These are phyloP conservation scores for Mus caroli DNA, from an alignment of 2,797 vertebrate genomes.

Conservation along the genomic window DNA sequence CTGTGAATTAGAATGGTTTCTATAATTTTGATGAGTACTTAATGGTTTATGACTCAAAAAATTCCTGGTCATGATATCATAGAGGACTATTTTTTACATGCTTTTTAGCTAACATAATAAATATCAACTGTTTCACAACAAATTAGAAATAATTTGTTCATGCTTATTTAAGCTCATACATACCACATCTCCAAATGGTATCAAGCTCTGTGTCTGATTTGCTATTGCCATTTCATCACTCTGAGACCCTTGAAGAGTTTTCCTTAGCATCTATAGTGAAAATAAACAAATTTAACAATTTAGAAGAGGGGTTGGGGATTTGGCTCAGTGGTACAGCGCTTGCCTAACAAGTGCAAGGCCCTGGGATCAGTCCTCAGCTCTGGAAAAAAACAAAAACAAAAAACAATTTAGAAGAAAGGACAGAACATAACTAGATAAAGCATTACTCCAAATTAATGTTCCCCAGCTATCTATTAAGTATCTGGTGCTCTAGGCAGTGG, in stretches of 20 bases:
- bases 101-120: conserved; percentile 39
- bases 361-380: too few species aligned
- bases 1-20: conserved; percentile 59
- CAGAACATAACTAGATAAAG: conserved; percentile 9
- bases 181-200: conserved; percentile 87
- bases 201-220: conserved; percentile 66
- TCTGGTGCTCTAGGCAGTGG: background rate
- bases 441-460: conserved; percentile 30
- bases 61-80: background rate
- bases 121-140: background rate
- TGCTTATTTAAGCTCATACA: conserved; percentile 63
- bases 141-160: conserved; percentile 17
- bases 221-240: background rate
- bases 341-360: too few species aligned
- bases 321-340: too few species aligned
- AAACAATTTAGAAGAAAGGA: conserved; percentile 60
- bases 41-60: conserved; percentile 53
- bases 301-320: background rate
- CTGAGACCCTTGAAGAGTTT: conserved; percentile 70
- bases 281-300: conserved; percentile 65
- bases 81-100: conserved; percentile 50
- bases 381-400: background rate
- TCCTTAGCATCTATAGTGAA: conserved; percentile 80
- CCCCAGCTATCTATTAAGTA: background rate
- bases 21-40: conserved; percentile 33